Percentiles rank a stretch among this genome's conserved stretches.
phyloP scores from a whole-genome alignment of 2,797 vertebrate genomes.

The Acanthurus leucopareius region DNA sequence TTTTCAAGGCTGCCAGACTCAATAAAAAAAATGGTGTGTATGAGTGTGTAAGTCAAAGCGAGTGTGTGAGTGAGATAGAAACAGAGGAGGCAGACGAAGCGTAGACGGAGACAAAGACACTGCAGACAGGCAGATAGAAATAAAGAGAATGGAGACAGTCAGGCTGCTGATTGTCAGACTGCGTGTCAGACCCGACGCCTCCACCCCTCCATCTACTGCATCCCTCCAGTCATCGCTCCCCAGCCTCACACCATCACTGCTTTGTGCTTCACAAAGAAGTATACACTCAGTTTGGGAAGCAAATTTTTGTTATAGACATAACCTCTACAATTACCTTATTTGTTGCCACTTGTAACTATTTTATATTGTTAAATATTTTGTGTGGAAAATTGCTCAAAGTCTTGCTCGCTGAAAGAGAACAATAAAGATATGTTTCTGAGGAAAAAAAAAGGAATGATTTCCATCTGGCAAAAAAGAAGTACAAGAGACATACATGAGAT shows the following conservation, averaged over 20 bases:
- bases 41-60: slow-evolving; percentile 25
- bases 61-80: slow-evolving; percentile 15
- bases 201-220: slow-evolving; percentile 25
- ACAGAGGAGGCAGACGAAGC: slow-evolving; percentile 23
- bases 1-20: slow-evolving; percentile 1
- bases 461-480: slow-evolving; percentile 44
- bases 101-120: slow-evolving; percentile 24
- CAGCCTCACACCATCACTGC: slow-evolving; percentile 29
- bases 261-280: slow-evolving; percentile 3
- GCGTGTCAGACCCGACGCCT: slow-evolving; percentile 79
- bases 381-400: neutral
- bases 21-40: neutral
- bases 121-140: slow-evolving; percentile 53
- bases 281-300: slow-evolving; percentile 4
- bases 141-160: slow-evolving; percentile 62
- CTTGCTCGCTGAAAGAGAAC: slow-evolving; percentile 2
- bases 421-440: slow-evolving; percentile 8
- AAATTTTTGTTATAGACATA: neutral
- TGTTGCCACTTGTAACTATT: neutral
- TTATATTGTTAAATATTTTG: neutral
- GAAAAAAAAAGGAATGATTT: slow-evolving; percentile 25
- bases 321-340: neutral
- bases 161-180: slow-evolving; percentile 83
- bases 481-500: slow-evolving; percentile 55
- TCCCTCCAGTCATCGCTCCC: slow-evolving; percentile 34